Conservation (phyloP, 2,888 invertebrate species). For the Phytoseiulus persimilis region DNA sequence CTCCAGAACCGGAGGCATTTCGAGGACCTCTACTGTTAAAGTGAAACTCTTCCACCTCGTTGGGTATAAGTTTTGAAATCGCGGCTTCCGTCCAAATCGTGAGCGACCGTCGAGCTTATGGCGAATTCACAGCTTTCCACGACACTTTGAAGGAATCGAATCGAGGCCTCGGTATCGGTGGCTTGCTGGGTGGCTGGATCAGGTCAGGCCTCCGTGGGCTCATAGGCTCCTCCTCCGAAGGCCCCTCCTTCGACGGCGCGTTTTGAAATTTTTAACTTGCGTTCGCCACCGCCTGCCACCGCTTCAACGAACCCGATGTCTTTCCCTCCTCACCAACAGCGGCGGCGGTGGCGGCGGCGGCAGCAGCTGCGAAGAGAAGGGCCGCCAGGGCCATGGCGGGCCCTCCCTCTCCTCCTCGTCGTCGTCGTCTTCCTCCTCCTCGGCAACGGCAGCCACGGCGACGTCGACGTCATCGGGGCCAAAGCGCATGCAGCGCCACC, state of each 20-base stretch:
- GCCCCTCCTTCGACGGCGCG: conserved; percentile 5
- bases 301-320: neutral
- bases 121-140: neutral
- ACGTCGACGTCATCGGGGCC: neutral
- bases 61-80: no score
- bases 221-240: neutral
- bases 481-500: neutral
- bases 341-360: neutral
- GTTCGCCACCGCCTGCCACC: neutral
- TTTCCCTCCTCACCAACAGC: neutral
- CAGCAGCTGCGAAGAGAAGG: neutral
- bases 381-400: neutral
- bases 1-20: no score
- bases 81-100: neutral
- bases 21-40: no score
- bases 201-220: neutral
- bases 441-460: neutral
- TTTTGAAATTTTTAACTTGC: conserved; percentile 5
- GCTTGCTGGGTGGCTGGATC: neutral
- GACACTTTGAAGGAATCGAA: neutral
- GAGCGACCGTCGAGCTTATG: neutral
- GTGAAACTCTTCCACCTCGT: no score
- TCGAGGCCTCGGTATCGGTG: neutral
- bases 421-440: neutral
- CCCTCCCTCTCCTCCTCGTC: neutral